phyloP scores from a whole-genome alignment of 1,140 invertebrate species.

The Ceratosolen solmsi region DNA sequence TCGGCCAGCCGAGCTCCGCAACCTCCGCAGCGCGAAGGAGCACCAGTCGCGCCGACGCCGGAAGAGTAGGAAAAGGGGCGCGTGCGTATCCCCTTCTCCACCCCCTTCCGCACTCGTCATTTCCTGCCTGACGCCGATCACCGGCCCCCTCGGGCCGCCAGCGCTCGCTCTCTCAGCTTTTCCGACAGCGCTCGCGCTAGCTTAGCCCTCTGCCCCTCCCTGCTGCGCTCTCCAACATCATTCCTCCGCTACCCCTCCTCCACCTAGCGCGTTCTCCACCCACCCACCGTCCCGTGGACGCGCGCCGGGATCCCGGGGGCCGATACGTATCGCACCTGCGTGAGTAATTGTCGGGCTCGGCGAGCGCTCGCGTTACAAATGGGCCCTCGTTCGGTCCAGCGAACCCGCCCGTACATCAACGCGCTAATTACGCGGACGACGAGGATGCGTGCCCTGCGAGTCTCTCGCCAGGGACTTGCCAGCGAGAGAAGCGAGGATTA shows the following conservation, averaged over 20 bases:
- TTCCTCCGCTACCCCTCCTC: background rate
- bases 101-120: background rate
- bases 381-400: slow-evolving; percentile 6
- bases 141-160: too few species aligned
- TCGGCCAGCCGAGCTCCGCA: too few species aligned
- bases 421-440: slow-evolving; percentile 45
- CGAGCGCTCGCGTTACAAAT: slow-evolving; percentile 44
- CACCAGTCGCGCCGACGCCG: too few species aligned
- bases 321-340: slow-evolving; percentile 52
- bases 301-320: slow-evolving; percentile 37
- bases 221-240: too few species aligned
- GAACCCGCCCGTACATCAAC: slow-evolving; percentile 39
- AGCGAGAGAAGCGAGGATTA: background rate
- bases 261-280: background rate
- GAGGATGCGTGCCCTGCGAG: background rate
- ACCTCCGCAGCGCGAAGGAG: background rate
- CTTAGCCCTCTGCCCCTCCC: background rate
- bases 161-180: slow-evolving; percentile 1
- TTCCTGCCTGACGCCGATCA: too few species aligned
- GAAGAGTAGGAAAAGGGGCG: too few species aligned
- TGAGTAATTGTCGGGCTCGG: slow-evolving; percentile 52
- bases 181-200: slow-evolving; percentile 31
- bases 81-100: background rate
- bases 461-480: background rate
- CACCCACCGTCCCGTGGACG: background rate